Evolutionary conservation across 2,888 invertebrate species (phyloP).

Genomic region (Hetaerina titia): DNA sequence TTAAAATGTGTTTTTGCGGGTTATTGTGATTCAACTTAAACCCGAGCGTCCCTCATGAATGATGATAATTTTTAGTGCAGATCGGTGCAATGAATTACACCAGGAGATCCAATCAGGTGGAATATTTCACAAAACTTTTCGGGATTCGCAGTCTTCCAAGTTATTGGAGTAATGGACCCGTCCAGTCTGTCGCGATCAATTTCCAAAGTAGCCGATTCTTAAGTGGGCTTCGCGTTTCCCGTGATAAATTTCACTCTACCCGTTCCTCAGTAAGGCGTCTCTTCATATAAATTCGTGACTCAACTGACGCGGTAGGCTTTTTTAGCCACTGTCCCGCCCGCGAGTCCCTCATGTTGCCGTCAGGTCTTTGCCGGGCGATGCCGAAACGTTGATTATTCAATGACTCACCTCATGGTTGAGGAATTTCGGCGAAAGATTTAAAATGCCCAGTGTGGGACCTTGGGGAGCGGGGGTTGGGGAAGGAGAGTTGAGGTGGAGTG

Average conservation of each 20-base stretch:
- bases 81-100: no score
- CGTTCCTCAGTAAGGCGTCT: not conserved
- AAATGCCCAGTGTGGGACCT: not conserved
- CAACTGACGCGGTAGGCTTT: not conserved
- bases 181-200: not conserved
- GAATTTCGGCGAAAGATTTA: constrained; percentile 19
- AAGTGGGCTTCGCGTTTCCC: not conserved
- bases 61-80: no score
- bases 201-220: not conserved
- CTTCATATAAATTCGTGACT: not conserved
- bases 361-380: not conserved
- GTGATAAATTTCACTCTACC: not conserved
- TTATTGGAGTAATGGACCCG: not conserved
- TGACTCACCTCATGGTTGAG: not conserved
- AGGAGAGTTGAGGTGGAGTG: no score
- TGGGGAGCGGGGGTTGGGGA: not conserved
- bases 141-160: not conserved
- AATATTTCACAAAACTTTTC: not conserved
- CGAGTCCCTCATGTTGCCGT: not conserved
- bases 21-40: no score
- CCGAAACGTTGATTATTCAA: constrained; percentile 9
- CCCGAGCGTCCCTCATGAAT: no score
- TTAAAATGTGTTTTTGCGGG: no score
- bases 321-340: not conserved
- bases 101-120: not conserved